phyloP scores from a whole-genome alignment of 2,888 invertebrate species.

The Agrypnus murinus region DNA sequence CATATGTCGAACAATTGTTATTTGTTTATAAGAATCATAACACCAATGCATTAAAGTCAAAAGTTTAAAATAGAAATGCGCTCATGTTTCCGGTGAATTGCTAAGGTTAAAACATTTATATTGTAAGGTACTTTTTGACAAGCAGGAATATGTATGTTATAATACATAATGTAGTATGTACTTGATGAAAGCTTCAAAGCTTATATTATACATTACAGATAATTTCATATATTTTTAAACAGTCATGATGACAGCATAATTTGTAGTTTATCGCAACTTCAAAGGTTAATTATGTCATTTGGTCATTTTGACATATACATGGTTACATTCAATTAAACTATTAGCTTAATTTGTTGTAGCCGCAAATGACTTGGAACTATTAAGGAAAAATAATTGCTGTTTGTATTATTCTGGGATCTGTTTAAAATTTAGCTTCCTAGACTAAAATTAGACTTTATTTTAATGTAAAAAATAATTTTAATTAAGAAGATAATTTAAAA shows the following conservation, averaged over 20 bases:
- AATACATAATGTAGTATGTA: too few species aligned
- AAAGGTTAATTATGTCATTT: slow-evolving; percentile 25
- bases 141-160: not conserved
- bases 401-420: too few species aligned
- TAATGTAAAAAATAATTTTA: too few species aligned
- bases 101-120: slow-evolving; percentile 12
- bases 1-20: not conserved
- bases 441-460: too few species aligned
- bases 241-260: slow-evolving; percentile 13
- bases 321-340: slow-evolving; percentile 17
- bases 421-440: too few species aligned
- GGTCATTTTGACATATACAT: slow-evolving; percentile 10
- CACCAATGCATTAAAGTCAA: not conserved
- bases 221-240: not conserved
- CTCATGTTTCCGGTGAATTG: slow-evolving; percentile 13
- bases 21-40: not conserved
- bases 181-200: too few species aligned
- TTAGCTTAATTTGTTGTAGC: slow-evolving; percentile 6
- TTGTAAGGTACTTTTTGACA: slow-evolving; percentile 7
- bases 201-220: too few species aligned
- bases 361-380: not conserved
- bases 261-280: not conserved
- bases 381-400: too few species aligned
- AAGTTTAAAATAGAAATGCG: slow-evolving; percentile 14
- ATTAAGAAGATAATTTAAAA: too few species aligned